Evolutionary conservation across 2,888 invertebrate species (phyloP).

Genomic region (Nemotelus pantherinus): DNA sequence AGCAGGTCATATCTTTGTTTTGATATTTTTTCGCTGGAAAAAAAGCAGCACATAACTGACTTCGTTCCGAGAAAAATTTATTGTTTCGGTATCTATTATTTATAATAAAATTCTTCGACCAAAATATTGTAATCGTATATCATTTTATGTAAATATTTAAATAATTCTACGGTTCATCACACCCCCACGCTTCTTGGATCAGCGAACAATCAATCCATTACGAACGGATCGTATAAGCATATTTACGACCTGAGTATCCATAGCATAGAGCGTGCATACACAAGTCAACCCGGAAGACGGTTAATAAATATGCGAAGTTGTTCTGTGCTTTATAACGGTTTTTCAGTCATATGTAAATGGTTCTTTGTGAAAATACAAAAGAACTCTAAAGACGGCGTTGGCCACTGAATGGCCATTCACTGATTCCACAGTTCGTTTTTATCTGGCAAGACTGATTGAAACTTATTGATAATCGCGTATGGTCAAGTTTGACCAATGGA

Average conservation of each 20-base stretch:
- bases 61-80: not conserved
- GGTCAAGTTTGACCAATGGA: no score
- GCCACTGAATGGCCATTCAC: no score
- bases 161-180: not conserved
- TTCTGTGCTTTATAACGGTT: constrained; percentile 2
- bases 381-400: not conserved
- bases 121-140: not conserved
- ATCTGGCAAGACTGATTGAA: no score
- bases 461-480: no score
- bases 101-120: no score
- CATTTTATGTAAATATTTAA: not conserved
- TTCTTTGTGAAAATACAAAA: not conserved
- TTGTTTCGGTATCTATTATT: not conserved
- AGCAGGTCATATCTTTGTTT: no score
- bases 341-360: not conserved
- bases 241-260: not conserved
- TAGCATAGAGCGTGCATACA: not conserved
- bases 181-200: not conserved
- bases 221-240: not conserved
- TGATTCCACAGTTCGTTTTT: no score
- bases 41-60: not conserved
- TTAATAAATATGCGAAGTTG: not conserved
- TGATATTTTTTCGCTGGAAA: no score
- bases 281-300: not conserved
- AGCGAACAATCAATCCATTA: not conserved